A percentile compares a stretch with the other conserved stretches of the same genome.
Evolutionary conservation across 2,888 invertebrate species (phyloP).

Genomic region (Conus canariensis): DNA sequence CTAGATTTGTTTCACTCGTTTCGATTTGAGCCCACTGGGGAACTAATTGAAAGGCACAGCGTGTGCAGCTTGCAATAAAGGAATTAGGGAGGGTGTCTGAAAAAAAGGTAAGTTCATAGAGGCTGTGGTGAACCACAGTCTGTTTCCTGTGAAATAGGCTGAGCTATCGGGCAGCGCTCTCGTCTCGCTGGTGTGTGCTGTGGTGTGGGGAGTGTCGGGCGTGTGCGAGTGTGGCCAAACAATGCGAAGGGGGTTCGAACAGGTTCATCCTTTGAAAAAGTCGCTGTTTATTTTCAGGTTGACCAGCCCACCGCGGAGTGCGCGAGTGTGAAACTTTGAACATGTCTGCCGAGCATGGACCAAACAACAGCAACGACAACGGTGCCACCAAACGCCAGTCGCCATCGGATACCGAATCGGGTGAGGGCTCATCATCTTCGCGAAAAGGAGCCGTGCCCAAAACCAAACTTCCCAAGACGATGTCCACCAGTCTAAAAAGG

Average conservation of each 20-base stretch:
- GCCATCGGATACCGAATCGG: slow-evolving; percentile 34
- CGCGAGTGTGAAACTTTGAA: not conserved
- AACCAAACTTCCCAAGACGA: slow-evolving; percentile 46
- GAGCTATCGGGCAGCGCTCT: not conserved
- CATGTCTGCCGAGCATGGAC: slow-evolving; percentile 39
- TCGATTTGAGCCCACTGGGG: slow-evolving; percentile 13
- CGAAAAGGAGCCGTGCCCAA: slow-evolving; percentile 12
- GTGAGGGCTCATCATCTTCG: slow-evolving; percentile 40
- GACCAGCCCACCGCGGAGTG: not conserved
- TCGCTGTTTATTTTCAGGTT: slow-evolving; percentile 41
- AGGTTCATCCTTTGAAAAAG: slow-evolving; percentile 40
- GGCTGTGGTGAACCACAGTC: not conserved
- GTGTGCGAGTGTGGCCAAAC: slow-evolving; percentile 34
- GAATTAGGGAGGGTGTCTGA: not conserved
- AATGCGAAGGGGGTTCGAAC: slow-evolving; percentile 37
- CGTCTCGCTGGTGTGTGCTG: slow-evolving; percentile 20
- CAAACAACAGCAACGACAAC: slow-evolving; percentile 36
- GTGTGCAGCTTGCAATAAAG: not conserved
- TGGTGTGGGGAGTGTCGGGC: slow-evolving; percentile 36
- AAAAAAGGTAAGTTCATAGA: not conserved
- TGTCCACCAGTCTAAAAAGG: slow-evolving; percentile 52
- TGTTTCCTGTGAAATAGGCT: too few relatives aligned
- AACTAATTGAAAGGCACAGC: not conserved
- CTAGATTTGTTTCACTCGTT: slow-evolving; percentile 19
- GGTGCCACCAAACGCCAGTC: slow-evolving; percentile 24